Evolutionary conservation across 2,888 invertebrate genomes (phyloP).

Genomic region (Lasioglossum zephyrum): DNA sequence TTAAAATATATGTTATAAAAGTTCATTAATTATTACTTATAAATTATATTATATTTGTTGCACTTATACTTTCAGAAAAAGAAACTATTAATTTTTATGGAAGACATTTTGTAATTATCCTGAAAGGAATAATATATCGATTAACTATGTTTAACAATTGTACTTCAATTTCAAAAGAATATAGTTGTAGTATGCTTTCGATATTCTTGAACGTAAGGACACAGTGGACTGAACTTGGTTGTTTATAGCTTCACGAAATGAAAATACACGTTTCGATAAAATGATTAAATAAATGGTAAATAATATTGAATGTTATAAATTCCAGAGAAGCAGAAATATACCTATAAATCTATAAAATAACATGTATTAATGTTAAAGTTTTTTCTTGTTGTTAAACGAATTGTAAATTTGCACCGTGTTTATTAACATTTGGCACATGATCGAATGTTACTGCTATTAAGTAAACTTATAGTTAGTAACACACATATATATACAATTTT

Average conservation of each 20-base stretch:
- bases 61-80: conserved; percentile 14
- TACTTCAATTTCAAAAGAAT: conserved; percentile 14
- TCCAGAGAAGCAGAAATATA: background rate
- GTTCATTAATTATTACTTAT: conserved; percentile 7
- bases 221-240: conserved; percentile 3
- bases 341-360: conserved; percentile 14
- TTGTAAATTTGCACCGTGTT: conserved; percentile 46
- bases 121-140: conserved; percentile 15
- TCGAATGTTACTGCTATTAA: conserved; percentile 31
- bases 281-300: conserved; percentile 31
- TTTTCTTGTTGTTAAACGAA: conserved; percentile 18
- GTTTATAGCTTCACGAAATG: background rate
- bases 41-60: conserved; percentile 18
- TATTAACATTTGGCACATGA: conserved; percentile 48
- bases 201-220: background rate
- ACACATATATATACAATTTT: conserved; percentile 24
- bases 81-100: conserved; percentile 41
- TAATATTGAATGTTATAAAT: conserved; percentile 11
- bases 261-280: conserved; percentile 8
- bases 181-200: background rate
- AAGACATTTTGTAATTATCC: conserved; percentile 48
- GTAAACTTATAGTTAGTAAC: conserved; percentile 18
- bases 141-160: conserved; percentile 7
- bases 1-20: conserved; percentile 37
- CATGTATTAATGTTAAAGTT: background rate